Evolutionary conservation across 1,140 invertebrate species (phyloP).

Genomic region (Pseudomyrmex gracilis): DNA sequence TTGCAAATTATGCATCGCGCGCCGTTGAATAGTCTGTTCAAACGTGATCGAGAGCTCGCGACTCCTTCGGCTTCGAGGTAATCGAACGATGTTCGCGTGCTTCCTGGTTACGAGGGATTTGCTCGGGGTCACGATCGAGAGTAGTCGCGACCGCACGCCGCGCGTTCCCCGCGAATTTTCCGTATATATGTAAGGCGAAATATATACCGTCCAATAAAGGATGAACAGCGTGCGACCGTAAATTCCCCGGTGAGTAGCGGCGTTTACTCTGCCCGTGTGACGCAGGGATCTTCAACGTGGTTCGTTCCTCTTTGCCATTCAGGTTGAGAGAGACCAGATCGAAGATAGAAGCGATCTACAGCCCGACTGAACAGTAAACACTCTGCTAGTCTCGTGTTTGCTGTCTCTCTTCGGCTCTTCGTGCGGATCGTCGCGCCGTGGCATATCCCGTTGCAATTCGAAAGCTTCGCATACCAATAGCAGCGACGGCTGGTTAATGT

Average conservation of each 20-base stretch:
- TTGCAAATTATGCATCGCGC: background rate
- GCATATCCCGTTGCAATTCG: slow-evolving; percentile 25
- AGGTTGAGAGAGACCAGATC: slow-evolving; percentile 78
- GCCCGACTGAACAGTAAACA: slow-evolving; percentile 80
- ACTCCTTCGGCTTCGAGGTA: slow-evolving; percentile 17
- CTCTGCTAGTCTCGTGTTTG: slow-evolving; percentile 53
- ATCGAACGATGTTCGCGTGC: slow-evolving; percentile 16
- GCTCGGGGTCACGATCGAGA: slow-evolving; percentile 46
- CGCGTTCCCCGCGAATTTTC: slow-evolving; percentile 70
- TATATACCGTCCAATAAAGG: slow-evolving; percentile 79
- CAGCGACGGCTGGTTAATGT: slow-evolving; percentile 45
- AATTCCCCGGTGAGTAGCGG: slow-evolving; percentile 75
- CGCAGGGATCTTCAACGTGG: slow-evolving; percentile 63
- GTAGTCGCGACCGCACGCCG: slow-evolving; percentile 34
- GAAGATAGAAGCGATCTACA: slow-evolving; percentile 81
- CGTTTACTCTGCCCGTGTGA: slow-evolving; percentile 70
- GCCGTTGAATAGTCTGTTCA: slow-evolving; percentile 8
- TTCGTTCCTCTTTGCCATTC: slow-evolving; percentile 72
- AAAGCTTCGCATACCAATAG: slow-evolving; percentile 25
- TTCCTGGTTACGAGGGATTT: slow-evolving; percentile 12
- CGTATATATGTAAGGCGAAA: slow-evolving; percentile 72
- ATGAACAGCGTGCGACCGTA: slow-evolving; percentile 76
- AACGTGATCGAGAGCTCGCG: background rate
- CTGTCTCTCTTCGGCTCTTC: slow-evolving; percentile 20
- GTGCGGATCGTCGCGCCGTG: slow-evolving; percentile 12